Conservation (phyloP, 2,888 invertebrate genomes). For the Ormyrus labotus region DNA sequence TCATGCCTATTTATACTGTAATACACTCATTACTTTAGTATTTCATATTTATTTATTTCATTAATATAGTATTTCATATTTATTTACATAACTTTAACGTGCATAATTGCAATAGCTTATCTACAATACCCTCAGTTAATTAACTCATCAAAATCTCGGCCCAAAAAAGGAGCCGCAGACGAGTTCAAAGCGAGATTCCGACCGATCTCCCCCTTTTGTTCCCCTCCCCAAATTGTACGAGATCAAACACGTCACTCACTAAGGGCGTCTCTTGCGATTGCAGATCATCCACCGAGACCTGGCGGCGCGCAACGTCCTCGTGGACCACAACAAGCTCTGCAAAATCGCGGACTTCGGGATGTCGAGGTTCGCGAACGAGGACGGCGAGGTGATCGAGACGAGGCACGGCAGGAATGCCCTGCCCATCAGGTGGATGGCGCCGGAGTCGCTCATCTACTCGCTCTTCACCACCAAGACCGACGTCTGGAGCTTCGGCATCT, state of each 20-base stretch:
- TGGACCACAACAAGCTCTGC: constrained; percentile 90
- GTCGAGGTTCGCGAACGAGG: constrained; percentile 81
- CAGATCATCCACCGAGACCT: constrained; percentile 91
- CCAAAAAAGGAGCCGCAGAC: too few species aligned
- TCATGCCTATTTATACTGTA: too few species aligned
- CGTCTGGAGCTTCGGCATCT: constrained; percentile 91
- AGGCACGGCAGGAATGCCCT: constrained; percentile 78
- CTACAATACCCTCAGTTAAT: too few species aligned
- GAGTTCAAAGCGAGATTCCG: too few species aligned
- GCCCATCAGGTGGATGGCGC: constrained; percentile 91
- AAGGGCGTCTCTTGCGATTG: constrained; percentile 60
- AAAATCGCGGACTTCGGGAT: constrained; percentile 94
- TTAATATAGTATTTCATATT: too few species aligned
- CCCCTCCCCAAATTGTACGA: neutral
- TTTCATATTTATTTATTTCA: too few species aligned
- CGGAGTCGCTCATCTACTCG: constrained; percentile 87
- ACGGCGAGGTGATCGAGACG: constrained; percentile 77
- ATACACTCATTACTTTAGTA: too few species aligned
- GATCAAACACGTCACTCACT: constrained; percentile 17
- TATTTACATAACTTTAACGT: too few species aligned
- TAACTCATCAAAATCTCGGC: too few species aligned
- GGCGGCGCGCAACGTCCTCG: constrained; percentile 88
- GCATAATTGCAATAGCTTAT: too few species aligned
- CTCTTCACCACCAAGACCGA: constrained; percentile 89
- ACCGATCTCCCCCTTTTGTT: neutral